phyloP scores from a whole-genome alignment of 2,888 invertebrate genomes.

The Doris montereyensis region DNA sequence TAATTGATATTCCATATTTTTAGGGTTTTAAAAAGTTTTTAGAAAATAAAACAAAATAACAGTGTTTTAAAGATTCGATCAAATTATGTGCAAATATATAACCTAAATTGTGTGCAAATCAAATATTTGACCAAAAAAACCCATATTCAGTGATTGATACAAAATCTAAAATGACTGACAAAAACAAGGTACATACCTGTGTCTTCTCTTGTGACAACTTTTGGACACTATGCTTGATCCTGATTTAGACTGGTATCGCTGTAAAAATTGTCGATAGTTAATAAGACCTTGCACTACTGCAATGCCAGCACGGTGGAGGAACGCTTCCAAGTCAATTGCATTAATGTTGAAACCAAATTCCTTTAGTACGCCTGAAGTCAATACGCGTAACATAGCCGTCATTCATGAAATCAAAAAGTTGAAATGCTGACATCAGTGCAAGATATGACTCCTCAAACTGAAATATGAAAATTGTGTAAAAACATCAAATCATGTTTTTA shows the following conservation, averaged over 20 bases:
- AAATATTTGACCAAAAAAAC: too few relatives aligned
- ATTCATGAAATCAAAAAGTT: conserved; percentile 62
- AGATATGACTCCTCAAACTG: conserved; percentile 66
- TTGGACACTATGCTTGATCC: conserved; percentile 16
- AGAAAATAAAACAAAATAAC: too few relatives aligned
- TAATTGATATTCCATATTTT: too few relatives aligned
- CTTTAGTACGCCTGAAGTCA: conserved; percentile 63
- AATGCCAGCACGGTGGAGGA: conserved; percentile 47
- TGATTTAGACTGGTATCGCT: conserved; percentile 31
- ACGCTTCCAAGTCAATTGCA: conserved; percentile 59
- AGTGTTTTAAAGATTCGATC: too few relatives aligned
- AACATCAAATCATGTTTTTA: background rate
- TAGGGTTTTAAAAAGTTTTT: too few relatives aligned
- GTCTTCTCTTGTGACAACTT: background rate
- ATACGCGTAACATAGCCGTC: conserved; percentile 60
- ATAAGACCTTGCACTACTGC: conserved; percentile 34
- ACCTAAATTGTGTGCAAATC: too few relatives aligned
- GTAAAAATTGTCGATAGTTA: conserved; percentile 39
- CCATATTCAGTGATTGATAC: too few relatives aligned
- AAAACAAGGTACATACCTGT: conserved; percentile 25
- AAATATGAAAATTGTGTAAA: too few relatives aligned
- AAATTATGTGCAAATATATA: too few relatives aligned
- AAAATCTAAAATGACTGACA: background rate
- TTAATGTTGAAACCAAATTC: conserved; percentile 63
- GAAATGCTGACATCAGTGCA: conserved; percentile 57